These are phyloP conservation scores for Tonatia bakeri DNA, from an alignment of 2,113 vertebrate genomes.

Conservation along the genomic window DNA sequence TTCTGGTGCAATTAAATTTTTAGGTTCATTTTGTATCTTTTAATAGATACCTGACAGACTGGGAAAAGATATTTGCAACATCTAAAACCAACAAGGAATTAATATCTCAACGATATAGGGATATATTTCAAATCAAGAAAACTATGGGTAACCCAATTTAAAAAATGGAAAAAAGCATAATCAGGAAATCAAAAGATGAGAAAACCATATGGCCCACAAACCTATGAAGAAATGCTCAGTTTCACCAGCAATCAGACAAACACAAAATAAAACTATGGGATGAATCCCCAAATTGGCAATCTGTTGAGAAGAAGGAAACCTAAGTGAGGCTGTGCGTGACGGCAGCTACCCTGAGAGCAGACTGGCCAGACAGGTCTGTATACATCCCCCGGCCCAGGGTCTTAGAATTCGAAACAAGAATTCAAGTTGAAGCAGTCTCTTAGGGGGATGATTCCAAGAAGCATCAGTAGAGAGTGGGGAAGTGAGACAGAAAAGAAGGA, in stretches of 20 bases:
- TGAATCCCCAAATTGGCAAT: not conserved
- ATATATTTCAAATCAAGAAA: not conserved
- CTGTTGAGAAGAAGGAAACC: not conserved
- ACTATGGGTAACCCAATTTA: not conserved
- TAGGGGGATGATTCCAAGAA: not conserved
- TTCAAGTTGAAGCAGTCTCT: not conserved
- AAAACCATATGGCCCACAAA: not conserved
- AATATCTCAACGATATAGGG: not conserved
- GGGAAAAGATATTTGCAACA: not conserved
- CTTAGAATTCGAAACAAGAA: not conserved
- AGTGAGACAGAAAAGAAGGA: not conserved
- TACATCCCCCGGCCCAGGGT: not conserved
- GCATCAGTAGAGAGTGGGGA: not conserved
- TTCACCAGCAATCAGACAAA: not conserved
- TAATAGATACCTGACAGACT: not conserved
- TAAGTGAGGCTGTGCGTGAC: not conserved
- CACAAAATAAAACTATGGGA: not conserved
- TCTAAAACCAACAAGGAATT: not conserved
- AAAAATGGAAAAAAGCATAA: not conserved
- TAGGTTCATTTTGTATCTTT: conserved; percentile 2
- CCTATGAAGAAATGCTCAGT: not conserved
- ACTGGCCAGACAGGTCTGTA: not conserved
- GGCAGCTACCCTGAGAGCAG: not conserved
- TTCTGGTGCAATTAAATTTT: not conserved
- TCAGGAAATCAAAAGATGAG: not conserved